Evolutionary conservation across 2,113 vertebrate species (phyloP).

Genomic region (Pyxicephalus adspersus): DNA sequence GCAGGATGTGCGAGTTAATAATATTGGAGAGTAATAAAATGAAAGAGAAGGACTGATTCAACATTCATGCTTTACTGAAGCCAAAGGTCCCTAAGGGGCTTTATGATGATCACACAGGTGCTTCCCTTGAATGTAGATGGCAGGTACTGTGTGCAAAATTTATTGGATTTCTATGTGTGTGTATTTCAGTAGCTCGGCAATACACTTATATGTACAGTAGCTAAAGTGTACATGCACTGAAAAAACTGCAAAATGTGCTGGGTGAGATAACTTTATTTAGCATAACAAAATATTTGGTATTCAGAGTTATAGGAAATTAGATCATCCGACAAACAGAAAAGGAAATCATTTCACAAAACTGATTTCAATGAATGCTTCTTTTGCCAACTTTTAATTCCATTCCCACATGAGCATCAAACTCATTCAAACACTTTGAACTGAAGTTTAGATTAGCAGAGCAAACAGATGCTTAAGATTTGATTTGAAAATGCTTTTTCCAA

Average conservation of each 20-base stretch:
- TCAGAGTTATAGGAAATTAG: slow-evolving; percentile 82
- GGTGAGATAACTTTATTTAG: slow-evolving; percentile 70
- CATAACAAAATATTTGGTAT: slow-evolving; percentile 76
- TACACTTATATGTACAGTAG: too few species aligned
- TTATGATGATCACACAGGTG: too few species aligned
- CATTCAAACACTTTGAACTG: slow-evolving; percentile 70
- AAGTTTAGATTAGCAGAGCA: slow-evolving; percentile 67
- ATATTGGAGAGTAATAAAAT: too few species aligned
- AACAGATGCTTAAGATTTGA: slow-evolving; percentile 65
- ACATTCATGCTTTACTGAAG: too few species aligned
- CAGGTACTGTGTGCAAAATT: too few species aligned
- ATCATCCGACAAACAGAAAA: slow-evolving; percentile 77
- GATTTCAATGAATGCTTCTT: slow-evolving; percentile 77
- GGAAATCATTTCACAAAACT: slow-evolving; percentile 78
- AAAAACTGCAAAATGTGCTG: slow-evolving; percentile 61
- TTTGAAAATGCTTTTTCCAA: slow-evolving; percentile 60
- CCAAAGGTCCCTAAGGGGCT: too few species aligned
- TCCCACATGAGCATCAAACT: slow-evolving; percentile 77
- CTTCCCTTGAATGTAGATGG: too few species aligned
- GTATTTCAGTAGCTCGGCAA: too few species aligned
- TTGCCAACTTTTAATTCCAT: slow-evolving; percentile 82
- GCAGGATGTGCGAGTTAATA: too few species aligned
- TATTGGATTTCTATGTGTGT: too few species aligned
- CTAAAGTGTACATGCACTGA: too few species aligned
- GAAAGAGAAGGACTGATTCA: too few species aligned